Evolutionary conservation across 1,140 invertebrate species (phyloP).

Genomic region (Calliopsis andreniformis): DNA sequence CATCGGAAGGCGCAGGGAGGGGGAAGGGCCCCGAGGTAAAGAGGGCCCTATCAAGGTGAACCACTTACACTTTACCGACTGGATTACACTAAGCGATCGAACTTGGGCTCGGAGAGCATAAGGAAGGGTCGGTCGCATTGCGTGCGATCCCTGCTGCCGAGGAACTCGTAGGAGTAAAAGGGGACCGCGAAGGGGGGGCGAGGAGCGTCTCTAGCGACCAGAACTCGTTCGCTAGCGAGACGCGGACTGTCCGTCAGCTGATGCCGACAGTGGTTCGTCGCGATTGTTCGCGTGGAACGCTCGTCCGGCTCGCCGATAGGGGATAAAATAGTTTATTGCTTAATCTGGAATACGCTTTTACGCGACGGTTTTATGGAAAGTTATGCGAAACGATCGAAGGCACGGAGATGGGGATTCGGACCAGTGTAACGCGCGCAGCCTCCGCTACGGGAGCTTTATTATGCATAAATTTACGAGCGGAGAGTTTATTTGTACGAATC

Average conservation of each 20-base stretch:
- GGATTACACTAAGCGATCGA: constrained; percentile 80
- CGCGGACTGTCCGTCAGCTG: constrained; percentile 39
- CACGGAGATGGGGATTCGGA: neutral
- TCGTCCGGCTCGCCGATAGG: constrained; percentile 16
- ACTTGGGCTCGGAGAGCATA: constrained; percentile 47
- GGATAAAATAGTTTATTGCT: constrained; percentile 60
- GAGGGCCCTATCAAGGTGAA: constrained; percentile 78
- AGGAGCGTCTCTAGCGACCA: constrained; percentile 14
- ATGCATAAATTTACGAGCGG: constrained; percentile 40
- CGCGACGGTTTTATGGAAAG: constrained; percentile 44
- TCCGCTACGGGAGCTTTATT: constrained; percentile 15
- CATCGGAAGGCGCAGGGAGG: constrained; percentile 2
- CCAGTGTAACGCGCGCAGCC: neutral
- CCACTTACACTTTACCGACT: constrained; percentile 79
- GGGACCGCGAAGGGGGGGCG: neutral
- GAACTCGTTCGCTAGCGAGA: constrained; percentile 46
- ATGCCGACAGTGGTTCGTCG: constrained; percentile 25
- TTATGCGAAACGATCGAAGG: constrained; percentile 22
- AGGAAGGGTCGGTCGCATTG: constrained; percentile 53
- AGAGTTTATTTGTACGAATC: constrained; percentile 27
- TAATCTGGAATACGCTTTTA: constrained; percentile 45
- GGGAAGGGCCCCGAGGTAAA: constrained; percentile 53
- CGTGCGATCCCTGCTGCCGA: constrained; percentile 56
- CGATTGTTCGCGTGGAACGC: constrained; percentile 44
- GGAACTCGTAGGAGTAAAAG: constrained; percentile 43